Evolutionary conservation across 2,797 vertebrate species (phyloP).

Genomic region (Hypotaenidia philippensis): DNA sequence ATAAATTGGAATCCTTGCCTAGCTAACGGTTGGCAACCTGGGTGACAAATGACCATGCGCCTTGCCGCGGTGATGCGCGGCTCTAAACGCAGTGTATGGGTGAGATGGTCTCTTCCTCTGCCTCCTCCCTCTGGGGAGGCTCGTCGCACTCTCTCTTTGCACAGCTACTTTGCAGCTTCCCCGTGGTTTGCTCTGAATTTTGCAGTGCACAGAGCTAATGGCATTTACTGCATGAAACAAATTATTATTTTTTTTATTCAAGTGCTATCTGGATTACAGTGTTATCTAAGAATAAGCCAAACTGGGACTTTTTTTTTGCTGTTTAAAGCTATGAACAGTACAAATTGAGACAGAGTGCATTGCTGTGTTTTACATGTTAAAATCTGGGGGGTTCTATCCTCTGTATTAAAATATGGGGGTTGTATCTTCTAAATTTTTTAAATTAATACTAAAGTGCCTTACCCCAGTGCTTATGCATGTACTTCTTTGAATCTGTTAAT

Average conservation of each 20-base stretch:
- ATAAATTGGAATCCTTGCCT: background rate
- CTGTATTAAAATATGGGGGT: background rate
- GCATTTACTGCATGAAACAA: background rate
- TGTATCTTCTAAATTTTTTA: background rate
- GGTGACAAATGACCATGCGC: accelerated
- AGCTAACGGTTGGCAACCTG: background rate
- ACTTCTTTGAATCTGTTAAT: background rate
- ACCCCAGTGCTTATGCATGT: background rate
- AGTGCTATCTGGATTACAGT: background rate
- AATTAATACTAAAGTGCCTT: background rate
- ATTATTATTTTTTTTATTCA: background rate
- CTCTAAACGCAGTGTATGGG: background rate
- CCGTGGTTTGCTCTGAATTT: background rate
- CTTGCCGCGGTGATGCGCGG: background rate
- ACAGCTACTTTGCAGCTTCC: background rate
- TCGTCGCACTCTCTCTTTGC: background rate
- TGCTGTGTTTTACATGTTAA: background rate
- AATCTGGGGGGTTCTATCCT: background rate
- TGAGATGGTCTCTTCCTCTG: background rate
- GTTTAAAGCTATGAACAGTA: background rate
- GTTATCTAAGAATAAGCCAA: background rate
- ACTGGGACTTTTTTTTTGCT: background rate
- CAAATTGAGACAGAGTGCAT: accelerated
- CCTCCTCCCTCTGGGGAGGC: background rate
- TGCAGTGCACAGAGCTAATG: background rate